A percentile compares a stretch with the other conserved stretches of the same genome.
Conservation (phyloP, 2,797 vertebrate species). For the Sylvilagus floridanus region DNA sequence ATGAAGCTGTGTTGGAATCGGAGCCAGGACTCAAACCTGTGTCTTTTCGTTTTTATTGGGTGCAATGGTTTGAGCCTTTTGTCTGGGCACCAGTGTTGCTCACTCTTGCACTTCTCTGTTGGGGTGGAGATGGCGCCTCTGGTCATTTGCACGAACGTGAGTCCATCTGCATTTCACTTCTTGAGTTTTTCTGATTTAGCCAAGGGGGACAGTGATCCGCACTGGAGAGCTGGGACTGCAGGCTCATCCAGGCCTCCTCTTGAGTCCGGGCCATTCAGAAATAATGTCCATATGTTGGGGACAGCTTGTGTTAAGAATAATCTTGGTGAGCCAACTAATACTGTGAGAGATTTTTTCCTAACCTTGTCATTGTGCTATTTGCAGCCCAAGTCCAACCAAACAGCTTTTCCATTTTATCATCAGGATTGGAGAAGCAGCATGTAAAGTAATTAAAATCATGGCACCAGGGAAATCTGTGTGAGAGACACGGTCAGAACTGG, state of each 20-base stretch:
- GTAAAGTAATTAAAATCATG: slow-evolving; percentile 57
- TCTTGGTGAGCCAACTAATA: slow-evolving; percentile 68
- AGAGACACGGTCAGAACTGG: not conserved
- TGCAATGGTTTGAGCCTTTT: not conserved
- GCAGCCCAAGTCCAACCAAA: slow-evolving; percentile 67
- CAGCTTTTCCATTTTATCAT: slow-evolving; percentile 73
- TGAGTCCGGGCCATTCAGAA: slow-evolving; percentile 38
- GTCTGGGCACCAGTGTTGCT: not conserved
- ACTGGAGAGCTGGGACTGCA: not conserved
- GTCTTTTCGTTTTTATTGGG: too few species aligned
- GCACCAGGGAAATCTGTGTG: not conserved
- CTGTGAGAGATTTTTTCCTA: slow-evolving; percentile 69
- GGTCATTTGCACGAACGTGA: too few species aligned
- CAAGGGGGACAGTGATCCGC: not conserved
- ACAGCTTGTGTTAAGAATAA: slow-evolving; percentile 66
- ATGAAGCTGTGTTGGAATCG: too few species aligned
- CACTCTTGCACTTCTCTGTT: too few species aligned
- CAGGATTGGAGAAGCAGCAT: not conserved
- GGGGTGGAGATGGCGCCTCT: not conserved
- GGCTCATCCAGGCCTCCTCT: not conserved
- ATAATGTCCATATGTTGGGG: slow-evolving; percentile 58
- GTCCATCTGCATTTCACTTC: not conserved
- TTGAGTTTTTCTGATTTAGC: not conserved
- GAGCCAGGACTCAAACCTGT: too few species aligned
- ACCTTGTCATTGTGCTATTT: slow-evolving; percentile 72